These are phyloP conservation scores for Neomorphus geoffroyi DNA, from an alignment of 2,797 vertebrate species.

Conservation along the genomic window DNA sequence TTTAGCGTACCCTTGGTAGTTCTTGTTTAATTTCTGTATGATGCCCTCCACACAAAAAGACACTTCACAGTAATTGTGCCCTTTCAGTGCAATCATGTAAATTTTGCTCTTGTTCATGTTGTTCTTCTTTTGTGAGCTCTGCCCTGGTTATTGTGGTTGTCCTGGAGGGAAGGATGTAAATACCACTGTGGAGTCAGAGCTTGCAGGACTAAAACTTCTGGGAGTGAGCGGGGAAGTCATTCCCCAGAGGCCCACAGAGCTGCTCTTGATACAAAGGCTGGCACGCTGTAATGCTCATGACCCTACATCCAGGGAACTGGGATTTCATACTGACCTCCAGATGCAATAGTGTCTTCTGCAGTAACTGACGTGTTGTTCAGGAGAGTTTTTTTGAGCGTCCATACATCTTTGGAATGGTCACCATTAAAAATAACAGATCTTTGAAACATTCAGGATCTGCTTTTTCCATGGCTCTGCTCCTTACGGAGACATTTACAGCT, in stretches of 20 bases:
- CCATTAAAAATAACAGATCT: background rate
- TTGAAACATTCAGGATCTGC: background rate
- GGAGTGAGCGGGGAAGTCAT: background rate
- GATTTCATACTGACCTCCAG: background rate
- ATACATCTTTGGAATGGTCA: background rate
- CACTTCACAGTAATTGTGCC: background rate
- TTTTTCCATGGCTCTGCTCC: background rate
- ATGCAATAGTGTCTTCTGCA: background rate
- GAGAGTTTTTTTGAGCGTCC: background rate
- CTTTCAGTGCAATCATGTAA: conserved; percentile 27
- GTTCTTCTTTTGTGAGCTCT: background rate
- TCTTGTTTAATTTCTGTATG: background rate
- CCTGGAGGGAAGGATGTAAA: background rate
- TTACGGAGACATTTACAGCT: conserved; percentile 1
- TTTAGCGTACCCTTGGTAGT: conserved; percentile 10
- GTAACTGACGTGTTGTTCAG: background rate
- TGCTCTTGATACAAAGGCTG: background rate
- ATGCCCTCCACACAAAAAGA: background rate
- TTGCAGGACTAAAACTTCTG: background rate
- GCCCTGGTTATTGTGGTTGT: background rate
- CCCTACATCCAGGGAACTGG: background rate
- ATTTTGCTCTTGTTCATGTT: background rate
- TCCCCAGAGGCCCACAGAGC: background rate
- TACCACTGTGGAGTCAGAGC: background rate
- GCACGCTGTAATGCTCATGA: background rate